Evolutionary conservation across 2,797 vertebrate genomes (phyloP).

Genomic region (Scolopax rusticola): DNA sequence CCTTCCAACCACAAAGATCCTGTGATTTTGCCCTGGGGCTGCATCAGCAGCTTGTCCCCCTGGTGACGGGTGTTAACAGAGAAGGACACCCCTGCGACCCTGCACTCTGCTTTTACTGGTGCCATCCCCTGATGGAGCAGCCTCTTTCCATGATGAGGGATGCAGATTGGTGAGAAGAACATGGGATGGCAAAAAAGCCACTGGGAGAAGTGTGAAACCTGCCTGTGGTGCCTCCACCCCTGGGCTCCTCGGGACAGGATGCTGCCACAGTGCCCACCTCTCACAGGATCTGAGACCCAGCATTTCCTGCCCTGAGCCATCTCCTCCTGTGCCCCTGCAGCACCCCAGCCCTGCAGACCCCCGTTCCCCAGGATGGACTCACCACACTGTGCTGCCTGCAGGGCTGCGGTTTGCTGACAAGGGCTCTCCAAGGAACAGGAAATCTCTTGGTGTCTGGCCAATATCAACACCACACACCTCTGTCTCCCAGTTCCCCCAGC

Average conservation of each 20-base stretch:
- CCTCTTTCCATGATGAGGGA: neutral
- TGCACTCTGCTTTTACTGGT: neutral
- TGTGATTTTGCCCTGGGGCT: neutral
- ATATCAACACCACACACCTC: neutral
- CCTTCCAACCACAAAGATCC: no score
- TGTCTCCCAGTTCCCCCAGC: neutral
- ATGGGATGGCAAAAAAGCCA: neutral
- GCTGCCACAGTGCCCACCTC: neutral
- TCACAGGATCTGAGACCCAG: fast-evolving
- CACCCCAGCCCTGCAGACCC: neutral
- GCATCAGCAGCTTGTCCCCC: neutral
- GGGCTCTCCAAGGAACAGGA: neutral
- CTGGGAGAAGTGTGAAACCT: neutral
- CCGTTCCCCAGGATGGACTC: neutral
- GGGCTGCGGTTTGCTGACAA: neutral
- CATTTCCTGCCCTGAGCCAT: neutral
- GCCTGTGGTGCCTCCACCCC: neutral
- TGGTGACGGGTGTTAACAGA: neutral
- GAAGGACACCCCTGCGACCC: neutral
- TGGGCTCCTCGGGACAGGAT: neutral
- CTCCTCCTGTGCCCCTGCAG: fast-evolving
- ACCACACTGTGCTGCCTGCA: neutral
- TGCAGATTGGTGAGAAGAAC: neutral
- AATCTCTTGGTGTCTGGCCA: slow-evolving; percentile 5
- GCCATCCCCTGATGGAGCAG: neutral